Conservation (phyloP, 2,888 invertebrate species). For the Ophion ventricosus region DNA sequence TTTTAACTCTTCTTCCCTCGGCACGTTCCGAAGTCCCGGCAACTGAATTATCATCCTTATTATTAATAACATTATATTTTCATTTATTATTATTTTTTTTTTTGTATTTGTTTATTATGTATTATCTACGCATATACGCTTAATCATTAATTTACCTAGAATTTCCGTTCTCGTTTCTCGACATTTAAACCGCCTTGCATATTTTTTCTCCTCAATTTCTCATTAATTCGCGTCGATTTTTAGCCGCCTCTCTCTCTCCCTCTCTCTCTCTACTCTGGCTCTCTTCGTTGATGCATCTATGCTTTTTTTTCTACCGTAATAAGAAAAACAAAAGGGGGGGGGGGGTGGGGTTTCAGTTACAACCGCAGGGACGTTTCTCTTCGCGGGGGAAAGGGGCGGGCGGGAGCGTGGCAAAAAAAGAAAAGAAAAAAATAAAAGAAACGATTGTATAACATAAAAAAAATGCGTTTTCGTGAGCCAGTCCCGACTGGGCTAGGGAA, state of each 20-base stretch:
- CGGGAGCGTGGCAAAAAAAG: neutral
- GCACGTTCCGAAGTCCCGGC: slow-evolving; percentile 79
- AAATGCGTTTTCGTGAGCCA: slow-evolving; percentile 18
- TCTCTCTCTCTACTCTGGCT: slow-evolving; percentile 16
- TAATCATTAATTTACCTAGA: slow-evolving; percentile 68
- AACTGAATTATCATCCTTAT: slow-evolving; percentile 62
- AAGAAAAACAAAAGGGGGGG: neutral
- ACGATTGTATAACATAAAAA: slow-evolving; percentile 7
- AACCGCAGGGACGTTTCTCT: neutral
- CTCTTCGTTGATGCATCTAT: slow-evolving; percentile 31
- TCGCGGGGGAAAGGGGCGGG: neutral
- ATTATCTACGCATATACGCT: slow-evolving; percentile 69
- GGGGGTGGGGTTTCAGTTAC: no score
- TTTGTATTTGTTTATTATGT: slow-evolving; percentile 57
- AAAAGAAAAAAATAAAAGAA: neutral
- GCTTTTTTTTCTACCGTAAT: neutral
- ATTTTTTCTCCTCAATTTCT: slow-evolving; percentile 60
- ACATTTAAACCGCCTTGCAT: slow-evolving; percentile 20
- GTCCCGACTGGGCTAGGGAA: slow-evolving; percentile 30
- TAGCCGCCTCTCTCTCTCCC: slow-evolving; percentile 52
- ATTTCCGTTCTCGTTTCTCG: slow-evolving; percentile 53
- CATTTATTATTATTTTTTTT: slow-evolving; percentile 49
- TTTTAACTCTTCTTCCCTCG: slow-evolving; percentile 40
- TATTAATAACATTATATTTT: slow-evolving; percentile 43
- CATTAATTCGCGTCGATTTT: slow-evolving; percentile 71